Percentiles rank a stretch among this genome's conserved stretches.
phyloP scores from a whole-genome alignment of 2,113 vertebrate species.

The Sciurus niger region DNA sequence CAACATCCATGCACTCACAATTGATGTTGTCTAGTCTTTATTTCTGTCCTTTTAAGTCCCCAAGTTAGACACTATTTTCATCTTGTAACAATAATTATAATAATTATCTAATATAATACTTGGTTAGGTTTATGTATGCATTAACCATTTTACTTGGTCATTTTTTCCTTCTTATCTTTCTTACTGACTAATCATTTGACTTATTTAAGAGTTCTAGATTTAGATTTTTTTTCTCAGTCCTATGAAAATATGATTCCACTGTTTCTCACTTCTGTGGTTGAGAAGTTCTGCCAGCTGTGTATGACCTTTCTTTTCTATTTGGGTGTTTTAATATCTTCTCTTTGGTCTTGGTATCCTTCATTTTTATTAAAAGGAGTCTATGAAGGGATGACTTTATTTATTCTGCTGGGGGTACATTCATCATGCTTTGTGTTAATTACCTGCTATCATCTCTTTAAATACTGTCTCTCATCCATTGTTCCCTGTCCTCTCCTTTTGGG shows the following conservation, averaged over 20 bases:
- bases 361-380: neutral
- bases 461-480: neutral
- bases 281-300: neutral
- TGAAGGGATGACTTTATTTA: neutral
- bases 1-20: neutral
- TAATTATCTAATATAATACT: slow-evolving; percentile 5
- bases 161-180: neutral
- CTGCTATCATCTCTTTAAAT: neutral
- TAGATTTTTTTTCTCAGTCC: neutral
- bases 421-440: neutral
- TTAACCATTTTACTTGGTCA: neutral
- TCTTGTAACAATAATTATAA: neutral
- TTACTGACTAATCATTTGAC: neutral
- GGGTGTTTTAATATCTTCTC: neutral
- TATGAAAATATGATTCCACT: neutral
- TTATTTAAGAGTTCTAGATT: neutral
- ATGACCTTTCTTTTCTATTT: neutral
- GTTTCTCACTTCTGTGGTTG: neutral
- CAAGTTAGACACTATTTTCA: neutral
- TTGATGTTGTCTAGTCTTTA: neutral
- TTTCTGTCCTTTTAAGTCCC: neutral
- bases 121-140: neutral
- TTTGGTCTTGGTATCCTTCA: neutral
- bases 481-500: neutral
- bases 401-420: neutral